A percentile compares a stretch with the other conserved stretches of the same genome.
These are phyloP conservation scores for Lordiphosa clarofinis DNA, from an alignment of 1,140 invertebrate genomes.

Conservation along the genomic window DNA sequence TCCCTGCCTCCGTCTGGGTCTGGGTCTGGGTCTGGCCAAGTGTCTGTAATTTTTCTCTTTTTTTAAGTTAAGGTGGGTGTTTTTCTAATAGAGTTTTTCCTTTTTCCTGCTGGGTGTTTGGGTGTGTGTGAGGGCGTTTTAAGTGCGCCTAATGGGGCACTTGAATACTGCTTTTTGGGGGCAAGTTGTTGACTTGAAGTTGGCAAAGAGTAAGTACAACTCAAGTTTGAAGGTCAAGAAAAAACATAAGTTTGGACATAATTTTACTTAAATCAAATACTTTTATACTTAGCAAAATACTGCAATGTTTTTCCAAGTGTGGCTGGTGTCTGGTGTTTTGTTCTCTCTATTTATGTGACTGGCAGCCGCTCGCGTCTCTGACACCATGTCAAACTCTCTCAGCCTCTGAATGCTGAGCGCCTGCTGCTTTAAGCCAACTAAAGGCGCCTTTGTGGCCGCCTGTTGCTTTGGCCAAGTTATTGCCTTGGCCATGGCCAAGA, in stretches of 20 bases:
- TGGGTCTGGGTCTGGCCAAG: slow-evolving; percentile 32
- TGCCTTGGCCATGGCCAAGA: slow-evolving; percentile 55
- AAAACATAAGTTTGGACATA: no score
- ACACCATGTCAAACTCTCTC: background rate
- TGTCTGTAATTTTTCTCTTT: slow-evolving; percentile 66
- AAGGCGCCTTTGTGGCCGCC: slow-evolving; percentile 10
- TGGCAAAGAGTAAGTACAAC: slow-evolving; percentile 1
- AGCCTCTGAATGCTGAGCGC: slow-evolving; percentile 9
- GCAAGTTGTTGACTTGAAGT: slow-evolving; percentile 40
- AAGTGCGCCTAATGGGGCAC: slow-evolving; percentile 49
- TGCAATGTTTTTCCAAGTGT: no score
- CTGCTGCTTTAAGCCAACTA: slow-evolving; percentile 11
- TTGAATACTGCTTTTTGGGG: slow-evolving; percentile 39
- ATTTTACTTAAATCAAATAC: no score
- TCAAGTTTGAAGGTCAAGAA: no score
- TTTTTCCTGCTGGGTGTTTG: slow-evolving; percentile 21
- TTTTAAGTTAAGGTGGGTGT: slow-evolving; percentile 39
- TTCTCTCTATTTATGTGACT: background rate
- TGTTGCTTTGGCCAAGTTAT: slow-evolving; percentile 11
- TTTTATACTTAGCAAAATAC: no score
- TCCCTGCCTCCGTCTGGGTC: slow-evolving; percentile 41
- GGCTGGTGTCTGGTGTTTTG: slow-evolving; percentile 1
- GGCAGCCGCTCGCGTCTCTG: no score
- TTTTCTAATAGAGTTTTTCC: slow-evolving; percentile 59
- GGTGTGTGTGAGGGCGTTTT: slow-evolving; percentile 45